Base-by-base conservation (phyloP, 2,113 vertebrate genomes). In the Bothrops jararaca region DNA sequence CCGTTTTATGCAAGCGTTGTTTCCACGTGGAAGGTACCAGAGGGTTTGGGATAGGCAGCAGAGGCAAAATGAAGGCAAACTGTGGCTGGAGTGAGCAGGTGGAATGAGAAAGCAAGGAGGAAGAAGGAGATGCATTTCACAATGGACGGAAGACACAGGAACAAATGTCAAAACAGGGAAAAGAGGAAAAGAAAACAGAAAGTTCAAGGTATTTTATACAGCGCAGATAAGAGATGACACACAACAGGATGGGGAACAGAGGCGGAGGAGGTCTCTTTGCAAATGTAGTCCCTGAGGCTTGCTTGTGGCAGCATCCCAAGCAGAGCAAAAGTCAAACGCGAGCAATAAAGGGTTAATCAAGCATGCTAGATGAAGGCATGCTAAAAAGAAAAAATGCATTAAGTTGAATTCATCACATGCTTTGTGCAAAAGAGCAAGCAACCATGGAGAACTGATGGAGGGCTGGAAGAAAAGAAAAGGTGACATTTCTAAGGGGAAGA, bases 1-100 rank as follows among this genome's bases (percentile, higher is more conserved):
- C 96, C 5, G 94, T 95, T 95, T 96, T 96, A 91, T 93, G 95
- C 89, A 95, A 92, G 89, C 93, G 90, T 85, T 94, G 95, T 86
- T 93, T 94, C 95, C 94, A 96, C 56, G 94, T 91, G 86, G 94
- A 92, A 42, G 96, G 95, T 48, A 93, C 94, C 86, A 92, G 23
- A 80, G 93, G 93, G 90, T 92, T 92, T 85, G 86, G 85, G 64
- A 93, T 86, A 89, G 94, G 95, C 88, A 94, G 90, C 53, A 92
- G 58, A 89, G 95, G 95, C 48, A 88, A 34, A 92, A 93, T 93
- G 94, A 95, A 93, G 92, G 92, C 92, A 64, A 93, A 86, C 80
- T 26, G 91, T 52, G 85, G 86, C 89, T 93, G 92, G 89, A 91
- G 92, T 34, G 64, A 93, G 90, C 89, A 91, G 85, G 90, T 60